Evolutionary conservation across 2,797 vertebrate genomes (phyloP).

Genomic region (Macropodus opercularis): DNA sequence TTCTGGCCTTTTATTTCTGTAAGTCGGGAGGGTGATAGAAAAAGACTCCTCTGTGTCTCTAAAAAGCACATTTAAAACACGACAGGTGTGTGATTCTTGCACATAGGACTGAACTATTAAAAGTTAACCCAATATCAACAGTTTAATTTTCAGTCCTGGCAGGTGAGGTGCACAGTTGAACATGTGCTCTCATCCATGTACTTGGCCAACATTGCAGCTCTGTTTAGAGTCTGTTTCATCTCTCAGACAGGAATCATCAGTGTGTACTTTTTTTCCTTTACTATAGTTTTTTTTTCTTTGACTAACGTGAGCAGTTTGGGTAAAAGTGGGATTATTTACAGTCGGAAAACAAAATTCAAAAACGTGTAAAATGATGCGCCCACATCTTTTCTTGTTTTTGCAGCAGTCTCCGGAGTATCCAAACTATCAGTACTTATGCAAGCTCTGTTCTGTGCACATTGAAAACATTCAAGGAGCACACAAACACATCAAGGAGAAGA

Average conservation of each 20-base stretch:
- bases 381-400: slow-evolving; percentile 31
- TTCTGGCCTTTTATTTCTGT: no score
- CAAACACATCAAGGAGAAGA: slow-evolving; percentile 99
- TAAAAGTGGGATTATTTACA: background rate
- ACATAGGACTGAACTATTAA: no score
- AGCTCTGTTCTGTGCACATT: slow-evolving; percentile 95
- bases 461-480: slow-evolving; percentile 98
- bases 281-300: background rate
- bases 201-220: no score
- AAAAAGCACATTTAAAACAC: no score
- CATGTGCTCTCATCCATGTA: no score
- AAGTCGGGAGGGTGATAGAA: no score
- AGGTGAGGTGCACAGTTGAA: no score
- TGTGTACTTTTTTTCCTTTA: background rate
- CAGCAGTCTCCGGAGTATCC: slow-evolving; percentile 96
- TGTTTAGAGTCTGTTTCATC: background rate
- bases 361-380: slow-evolving; percentile 3
- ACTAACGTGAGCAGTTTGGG: no score
- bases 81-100: no score
- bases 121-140: no score
- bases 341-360: background rate
- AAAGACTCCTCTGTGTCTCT: no score
- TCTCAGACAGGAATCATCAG: background rate
- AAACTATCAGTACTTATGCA: slow-evolving; percentile 97
- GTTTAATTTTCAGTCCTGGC: no score